phyloP scores from a whole-genome alignment of 2,888 invertebrate species.

The Ptilodon capucinus region DNA sequence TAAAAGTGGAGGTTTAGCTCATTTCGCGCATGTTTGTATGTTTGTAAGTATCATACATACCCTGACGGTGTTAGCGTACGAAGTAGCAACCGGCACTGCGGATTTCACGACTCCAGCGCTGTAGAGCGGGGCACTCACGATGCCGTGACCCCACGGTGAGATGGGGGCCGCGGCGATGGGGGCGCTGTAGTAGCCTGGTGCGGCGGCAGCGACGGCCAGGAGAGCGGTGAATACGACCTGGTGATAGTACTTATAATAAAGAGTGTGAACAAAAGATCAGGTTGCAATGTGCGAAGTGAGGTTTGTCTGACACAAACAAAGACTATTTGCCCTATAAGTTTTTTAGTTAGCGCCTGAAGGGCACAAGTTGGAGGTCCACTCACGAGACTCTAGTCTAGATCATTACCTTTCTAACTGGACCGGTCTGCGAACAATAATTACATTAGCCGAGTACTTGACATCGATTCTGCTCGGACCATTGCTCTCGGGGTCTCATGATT shows the following conservation, averaged over 20 bases:
- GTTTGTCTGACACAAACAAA: neutral
- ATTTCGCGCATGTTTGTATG: too few species aligned
- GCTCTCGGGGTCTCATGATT: neutral
- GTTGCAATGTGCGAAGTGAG: neutral
- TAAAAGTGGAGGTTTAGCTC: too few species aligned
- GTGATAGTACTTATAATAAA: slow-evolving; percentile 1
- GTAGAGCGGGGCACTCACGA: slow-evolving; percentile 68
- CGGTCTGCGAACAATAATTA: slow-evolving; percentile 12
- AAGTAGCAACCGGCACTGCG: slow-evolving; percentile 83
- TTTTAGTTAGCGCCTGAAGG: slow-evolving; percentile 8
- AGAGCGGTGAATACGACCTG: slow-evolving; percentile 80
- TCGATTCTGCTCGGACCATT: slow-evolving; percentile 12
- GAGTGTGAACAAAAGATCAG: too few species aligned
- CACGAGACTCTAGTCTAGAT: slow-evolving; percentile 6
- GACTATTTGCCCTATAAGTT: slow-evolving; percentile 6
- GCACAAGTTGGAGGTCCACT: slow-evolving; percentile 13
- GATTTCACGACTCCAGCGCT: slow-evolving; percentile 74
- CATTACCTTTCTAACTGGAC: slow-evolving; percentile 8
- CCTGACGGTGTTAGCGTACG: slow-evolving; percentile 85
- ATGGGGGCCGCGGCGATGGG: slow-evolving; percentile 51
- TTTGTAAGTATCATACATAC: too few species aligned
- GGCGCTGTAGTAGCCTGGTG: slow-evolving; percentile 71
- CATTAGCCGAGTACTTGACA: slow-evolving; percentile 25
- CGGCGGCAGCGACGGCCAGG: slow-evolving; percentile 68
- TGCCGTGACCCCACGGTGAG: slow-evolving; percentile 58